Conservation (phyloP, 2,797 vertebrate genomes). For the Ataeniobius toweri region DNA sequence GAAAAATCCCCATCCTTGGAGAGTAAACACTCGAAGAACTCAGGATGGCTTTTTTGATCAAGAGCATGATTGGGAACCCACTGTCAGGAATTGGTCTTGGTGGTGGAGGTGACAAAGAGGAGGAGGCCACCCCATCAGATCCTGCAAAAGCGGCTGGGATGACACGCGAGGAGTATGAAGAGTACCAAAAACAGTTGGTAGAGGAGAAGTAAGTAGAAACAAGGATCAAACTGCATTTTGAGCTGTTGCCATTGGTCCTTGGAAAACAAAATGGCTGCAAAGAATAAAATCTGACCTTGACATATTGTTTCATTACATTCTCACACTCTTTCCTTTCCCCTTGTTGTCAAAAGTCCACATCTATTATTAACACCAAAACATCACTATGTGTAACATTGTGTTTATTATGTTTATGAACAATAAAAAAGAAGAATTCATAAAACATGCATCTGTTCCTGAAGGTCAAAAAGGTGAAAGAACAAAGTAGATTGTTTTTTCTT, state of each 20-base stretch:
- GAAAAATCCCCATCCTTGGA: constrained; percentile 24
- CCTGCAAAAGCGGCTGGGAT: constrained; percentile 93
- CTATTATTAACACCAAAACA: not conserved
- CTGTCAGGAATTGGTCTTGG: constrained; percentile 94
- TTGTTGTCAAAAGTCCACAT: constrained; percentile 1
- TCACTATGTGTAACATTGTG: not conserved
- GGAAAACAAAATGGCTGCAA: constrained; percentile 31
- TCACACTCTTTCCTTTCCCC: not conserved
- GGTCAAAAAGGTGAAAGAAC: constrained; percentile 40
- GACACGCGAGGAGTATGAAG: constrained; percentile 97
- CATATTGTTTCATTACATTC: not conserved
- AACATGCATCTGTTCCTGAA: constrained; percentile 43
- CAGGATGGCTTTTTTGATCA: constrained; percentile 93
- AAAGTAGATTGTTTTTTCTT: not conserved
- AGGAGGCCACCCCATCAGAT: constrained; percentile 87
- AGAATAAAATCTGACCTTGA: constrained; percentile 67
- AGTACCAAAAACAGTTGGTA: constrained; percentile 95
- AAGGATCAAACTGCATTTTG: constrained; percentile 27
- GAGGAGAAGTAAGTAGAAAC: constrained; percentile 95
- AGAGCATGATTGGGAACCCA: constrained; percentile 94
- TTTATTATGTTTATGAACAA: not conserved
- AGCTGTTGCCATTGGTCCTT: constrained; percentile 22
- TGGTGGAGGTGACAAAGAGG: constrained; percentile 89
- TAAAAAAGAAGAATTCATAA: constrained; percentile 1
- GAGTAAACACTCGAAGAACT: constrained; percentile 29